Base-by-base conservation (phyloP, 2,888 invertebrate genomes). In the Nemurella pictetii region DNA sequence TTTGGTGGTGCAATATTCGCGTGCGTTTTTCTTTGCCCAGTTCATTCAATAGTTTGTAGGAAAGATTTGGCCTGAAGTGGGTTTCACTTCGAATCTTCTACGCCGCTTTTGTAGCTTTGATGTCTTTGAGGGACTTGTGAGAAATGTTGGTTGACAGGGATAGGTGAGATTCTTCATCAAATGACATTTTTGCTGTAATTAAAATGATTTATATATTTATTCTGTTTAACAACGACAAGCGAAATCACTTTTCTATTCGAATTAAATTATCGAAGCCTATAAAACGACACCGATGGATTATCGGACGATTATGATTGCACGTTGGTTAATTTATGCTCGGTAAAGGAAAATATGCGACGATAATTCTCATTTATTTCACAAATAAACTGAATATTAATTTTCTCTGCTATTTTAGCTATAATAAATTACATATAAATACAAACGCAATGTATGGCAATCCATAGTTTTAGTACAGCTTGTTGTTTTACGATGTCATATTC, bases 341-440 rank as follows among this genome's bases (percentile, higher is more conserved):
- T 32, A 32, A 32, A 32, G 32, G 32, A 32, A 32, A 32, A 32
- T 32, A 9, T 9, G 32, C 9, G 32, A 9, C n/a, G 9, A 32
- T 32, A 32, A 32, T 32, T 32, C 32, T 3, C 32, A 32, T 32
- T 32, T 32, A 32, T 32, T 3, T 32, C 32, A 73, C 73, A 73
- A 73, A 73, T 73, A 73, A 7, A 7, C 73, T 3, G 4, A 4
- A 73, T 73, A n/a, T 7, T 73, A n/a, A 7, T 3, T 3, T n/a
- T 27, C 12, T 26, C 26, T 27, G 4, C 27, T 27, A 75, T 36
- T 36, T 36, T 36, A 9, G 15, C 75, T 25, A 27, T 27, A 75
- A 28, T 28, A 75, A 75, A 28, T 75, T 75, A 75, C 28, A 75
- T 75, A 75, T 75, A 75, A 75, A 75, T 75, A 75, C 75, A 75